Evolutionary conservation across 1,140 invertebrate genomes (phyloP).

Genomic region (Pachypsylla venusta): DNA sequence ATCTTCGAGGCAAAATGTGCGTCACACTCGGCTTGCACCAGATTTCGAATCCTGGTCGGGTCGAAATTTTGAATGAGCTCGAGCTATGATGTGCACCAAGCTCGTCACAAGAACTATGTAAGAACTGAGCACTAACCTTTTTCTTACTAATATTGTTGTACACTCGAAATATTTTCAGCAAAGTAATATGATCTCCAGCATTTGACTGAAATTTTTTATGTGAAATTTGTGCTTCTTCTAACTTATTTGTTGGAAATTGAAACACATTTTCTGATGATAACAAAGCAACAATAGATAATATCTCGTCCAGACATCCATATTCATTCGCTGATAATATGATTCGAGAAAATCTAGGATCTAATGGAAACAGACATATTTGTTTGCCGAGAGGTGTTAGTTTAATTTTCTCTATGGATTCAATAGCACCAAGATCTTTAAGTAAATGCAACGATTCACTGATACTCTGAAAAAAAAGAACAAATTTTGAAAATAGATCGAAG

Average conservation of each 20-base stretch:
- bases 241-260: slow-evolving; percentile 33
- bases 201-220: slow-evolving; percentile 68
- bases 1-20: no score
- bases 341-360: slow-evolving; percentile 82
- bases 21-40: no score
- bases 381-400: slow-evolving; percentile 65
- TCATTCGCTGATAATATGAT: slow-evolving; percentile 60
- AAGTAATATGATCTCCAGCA: slow-evolving; percentile 83
- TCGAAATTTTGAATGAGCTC: no score
- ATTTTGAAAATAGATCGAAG: background rate
- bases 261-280: slow-evolving; percentile 51
- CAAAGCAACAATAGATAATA: slow-evolving; percentile 46
- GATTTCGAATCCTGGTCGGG: no score
- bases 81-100: no score
- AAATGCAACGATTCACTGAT: slow-evolving; percentile 49
- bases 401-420: slow-evolving; percentile 39
- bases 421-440: slow-evolving; percentile 56
- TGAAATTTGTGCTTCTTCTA: slow-evolving; percentile 47
- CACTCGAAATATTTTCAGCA: slow-evolving; percentile 75
- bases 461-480: slow-evolving; percentile 25
- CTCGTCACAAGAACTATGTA: no score
- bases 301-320: slow-evolving; percentile 50
- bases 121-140: slow-evolving; percentile 38
- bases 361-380: slow-evolving; percentile 77
- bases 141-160: slow-evolving; percentile 56